Percentiles rank a stretch among this genome's conserved stretches.
Evolutionary conservation across 2,797 vertebrate genomes (phyloP).

Genomic region (Naso thynnoides): DNA sequence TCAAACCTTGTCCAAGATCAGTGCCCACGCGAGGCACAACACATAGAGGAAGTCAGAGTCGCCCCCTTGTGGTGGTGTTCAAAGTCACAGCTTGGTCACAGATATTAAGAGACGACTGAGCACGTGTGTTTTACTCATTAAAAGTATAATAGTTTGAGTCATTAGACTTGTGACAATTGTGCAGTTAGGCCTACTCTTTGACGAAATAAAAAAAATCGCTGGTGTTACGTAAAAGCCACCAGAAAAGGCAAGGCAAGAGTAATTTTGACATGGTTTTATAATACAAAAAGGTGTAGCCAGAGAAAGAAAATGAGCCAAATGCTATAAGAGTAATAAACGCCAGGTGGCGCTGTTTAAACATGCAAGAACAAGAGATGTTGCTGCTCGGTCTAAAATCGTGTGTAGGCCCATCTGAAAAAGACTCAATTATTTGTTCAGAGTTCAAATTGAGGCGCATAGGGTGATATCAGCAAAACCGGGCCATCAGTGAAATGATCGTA

Average conservation of each 20-base stretch:
- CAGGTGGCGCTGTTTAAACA: constrained; percentile 40
- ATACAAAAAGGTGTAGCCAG: not conserved
- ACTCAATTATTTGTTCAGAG: not conserved
- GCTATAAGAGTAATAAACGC: not conserved
- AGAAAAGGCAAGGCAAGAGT: not conserved
- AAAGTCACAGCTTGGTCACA: not conserved
- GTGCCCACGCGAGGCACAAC: not conserved
- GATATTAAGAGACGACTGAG: not conserved
- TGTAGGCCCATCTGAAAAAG: not conserved
- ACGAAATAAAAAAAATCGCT: not conserved
- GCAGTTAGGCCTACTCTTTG: no score
- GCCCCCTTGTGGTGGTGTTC: constrained; percentile 11
- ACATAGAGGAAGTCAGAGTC: constrained; percentile 9
- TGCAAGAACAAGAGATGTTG: not conserved
- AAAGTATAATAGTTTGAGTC: no score
- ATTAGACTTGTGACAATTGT: no score
- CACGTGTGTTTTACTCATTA: constrained; percentile 10
- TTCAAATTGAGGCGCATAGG: not conserved
- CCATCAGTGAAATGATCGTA: no score
- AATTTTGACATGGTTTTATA: not conserved
- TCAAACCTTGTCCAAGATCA: constrained; percentile 19
- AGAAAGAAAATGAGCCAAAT: not conserved
- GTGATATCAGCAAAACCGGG: no score
- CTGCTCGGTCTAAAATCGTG: not conserved
- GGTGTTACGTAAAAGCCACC: not conserved